These are phyloP conservation scores for Tuberolachnus salignus DNA, from an alignment of 2,888 invertebrate genomes.

Conservation along the genomic window DNA sequence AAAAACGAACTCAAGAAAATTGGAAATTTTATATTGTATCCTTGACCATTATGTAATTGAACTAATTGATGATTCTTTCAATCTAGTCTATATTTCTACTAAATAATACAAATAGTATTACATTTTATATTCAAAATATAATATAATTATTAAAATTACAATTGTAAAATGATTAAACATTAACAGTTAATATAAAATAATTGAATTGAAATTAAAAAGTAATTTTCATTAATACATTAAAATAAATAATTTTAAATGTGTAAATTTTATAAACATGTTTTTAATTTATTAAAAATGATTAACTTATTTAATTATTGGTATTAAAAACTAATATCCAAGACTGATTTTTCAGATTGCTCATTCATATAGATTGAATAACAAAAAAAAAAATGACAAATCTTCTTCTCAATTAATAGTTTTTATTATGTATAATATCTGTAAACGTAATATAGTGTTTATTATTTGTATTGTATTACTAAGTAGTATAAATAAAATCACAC, in stretches of 20 bases:
- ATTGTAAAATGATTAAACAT: no score
- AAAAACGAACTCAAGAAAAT: conserved; percentile 82
- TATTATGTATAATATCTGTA: no score
- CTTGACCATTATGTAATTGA: conserved; percentile 62
- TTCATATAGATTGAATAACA: no score
- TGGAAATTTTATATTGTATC: conserved; percentile 99
- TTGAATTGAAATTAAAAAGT: background rate
- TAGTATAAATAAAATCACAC: background rate
- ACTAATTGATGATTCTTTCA: background rate
- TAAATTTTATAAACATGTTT: no score
- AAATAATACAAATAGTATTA: background rate
- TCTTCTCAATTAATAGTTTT: no score
- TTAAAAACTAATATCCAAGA: no score
- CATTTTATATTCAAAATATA: background rate
- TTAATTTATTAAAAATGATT: no score
- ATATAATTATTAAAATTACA: no score
- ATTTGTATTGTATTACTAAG: background rate
- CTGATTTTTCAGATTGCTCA: no score
- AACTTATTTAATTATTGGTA: no score
- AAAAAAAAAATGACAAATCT: no score
- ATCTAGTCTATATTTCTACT: conserved; percentile 9
- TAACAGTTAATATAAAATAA: background rate
- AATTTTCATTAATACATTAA: background rate
- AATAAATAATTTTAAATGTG: background rate
- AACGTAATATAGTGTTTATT: background rate